Evolutionary conservation across 2,113 vertebrate species (phyloP), one percentile per base, ranked within the genome.

Genomic region (Dunckerocampus dactyliophorus): DNA sequence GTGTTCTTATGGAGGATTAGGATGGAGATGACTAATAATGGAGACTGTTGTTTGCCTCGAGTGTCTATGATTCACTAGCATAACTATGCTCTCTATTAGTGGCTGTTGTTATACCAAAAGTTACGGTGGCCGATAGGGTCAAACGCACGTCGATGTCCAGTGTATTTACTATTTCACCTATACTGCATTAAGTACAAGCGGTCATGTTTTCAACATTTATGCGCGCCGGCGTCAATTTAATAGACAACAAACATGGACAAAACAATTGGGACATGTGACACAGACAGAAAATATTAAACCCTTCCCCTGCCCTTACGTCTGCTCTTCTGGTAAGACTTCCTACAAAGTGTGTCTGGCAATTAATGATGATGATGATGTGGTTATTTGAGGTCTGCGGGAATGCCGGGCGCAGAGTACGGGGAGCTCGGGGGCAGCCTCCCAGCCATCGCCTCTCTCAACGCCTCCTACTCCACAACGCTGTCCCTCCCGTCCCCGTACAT

Each of bases 341-440:
- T 9, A 1, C 5, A 2, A 15, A 9, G 7, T 17, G 34, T 37
- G 2, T 62, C 11, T 42, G 39, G 13, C 13, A 43, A 14, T 13
- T 11, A 11, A 39, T 39, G 24, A 28, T 28, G 31, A 43, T 43
- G 39, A 14, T 43, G 39, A 43, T 43, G 39, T 43, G 3, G 13
- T 43, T 14, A 14, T 42, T 56, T 8, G 2, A 42, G 54, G 54
- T 21, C 6, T 9, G 65, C 59, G 76, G 88, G 60, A 73, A 91
- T 92, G 91, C 86, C 81, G 9, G 63, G 78, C 12, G 91, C 87
- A 64, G 90, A 90, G 46, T 87, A 92, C 42, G 88, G 91, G 17
- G 88, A 90, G 74, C 75, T 96, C 74, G 95, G 92, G 75, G 90
- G 86, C 39, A 96, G 93, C 85, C 92, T 98, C 14, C 94, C 95